Percentiles rank a stretch among this genome's conserved stretches.
Conservation (phyloP, 1,140 invertebrate genomes). For the Coenobita brevimanus region DNA sequence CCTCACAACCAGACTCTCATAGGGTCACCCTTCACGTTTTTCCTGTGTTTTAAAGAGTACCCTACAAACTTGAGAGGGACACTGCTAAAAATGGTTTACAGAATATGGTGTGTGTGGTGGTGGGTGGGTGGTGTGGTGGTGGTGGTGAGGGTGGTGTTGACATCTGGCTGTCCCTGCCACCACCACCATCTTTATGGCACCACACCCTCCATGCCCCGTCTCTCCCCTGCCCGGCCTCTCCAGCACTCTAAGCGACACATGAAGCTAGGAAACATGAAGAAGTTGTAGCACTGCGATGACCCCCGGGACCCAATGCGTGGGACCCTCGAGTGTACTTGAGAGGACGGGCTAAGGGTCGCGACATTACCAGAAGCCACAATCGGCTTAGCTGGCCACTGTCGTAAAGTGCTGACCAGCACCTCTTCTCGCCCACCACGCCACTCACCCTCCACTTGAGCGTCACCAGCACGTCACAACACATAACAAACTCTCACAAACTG, state of each 20-base stretch:
- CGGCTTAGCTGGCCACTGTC: conserved; percentile 58
- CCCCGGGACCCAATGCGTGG: not conserved
- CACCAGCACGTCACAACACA: not conserved
- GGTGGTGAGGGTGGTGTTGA: not conserved
- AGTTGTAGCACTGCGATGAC: too few species aligned
- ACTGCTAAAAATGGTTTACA: conserved; percentile 37
- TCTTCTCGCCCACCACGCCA: conserved; percentile 17
- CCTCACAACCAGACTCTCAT: conserved; percentile 11
- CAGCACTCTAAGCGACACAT: not conserved
- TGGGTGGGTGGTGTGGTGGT: not conserved
- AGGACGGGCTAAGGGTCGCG: conserved; percentile 12
- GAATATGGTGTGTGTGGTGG: conserved; percentile 5
- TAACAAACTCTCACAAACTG: too few species aligned
- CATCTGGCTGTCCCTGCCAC: conserved; percentile 8
- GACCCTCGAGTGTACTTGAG: not conserved
- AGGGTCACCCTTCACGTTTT: not conserved
- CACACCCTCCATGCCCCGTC: not conserved
- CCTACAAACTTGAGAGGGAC: conserved; percentile 17
- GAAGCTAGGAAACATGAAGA: too few species aligned
- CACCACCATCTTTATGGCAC: conserved; percentile 17
- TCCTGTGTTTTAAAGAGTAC: not conserved
- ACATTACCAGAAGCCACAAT: conserved; percentile 56
- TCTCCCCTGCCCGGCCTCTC: not conserved
- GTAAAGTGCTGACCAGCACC: conserved; percentile 45
- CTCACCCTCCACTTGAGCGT: conserved; percentile 15